phyloP scores from a whole-genome alignment of 2,113 vertebrate species.

The Sclerurus mexicanus region DNA sequence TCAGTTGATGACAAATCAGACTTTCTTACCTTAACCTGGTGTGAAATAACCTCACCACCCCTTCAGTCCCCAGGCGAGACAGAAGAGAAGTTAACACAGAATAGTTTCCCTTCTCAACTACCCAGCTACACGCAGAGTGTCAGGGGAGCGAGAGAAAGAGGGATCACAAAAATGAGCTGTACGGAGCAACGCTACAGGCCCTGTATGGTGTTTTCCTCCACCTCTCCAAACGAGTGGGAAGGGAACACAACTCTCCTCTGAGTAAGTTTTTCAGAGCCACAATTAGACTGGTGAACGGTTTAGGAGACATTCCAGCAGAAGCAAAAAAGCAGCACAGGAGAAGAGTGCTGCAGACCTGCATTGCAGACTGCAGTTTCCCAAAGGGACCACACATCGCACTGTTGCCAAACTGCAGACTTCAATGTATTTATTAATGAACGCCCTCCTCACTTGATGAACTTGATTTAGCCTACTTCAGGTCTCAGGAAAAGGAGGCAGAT shows the following conservation, averaged over 20 bases:
- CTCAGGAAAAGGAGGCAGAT: background rate
- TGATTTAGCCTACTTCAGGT: background rate
- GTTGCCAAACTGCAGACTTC: background rate
- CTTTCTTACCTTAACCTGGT: background rate
- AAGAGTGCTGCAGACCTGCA: background rate
- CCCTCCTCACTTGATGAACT: background rate
- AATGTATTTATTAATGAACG: background rate
- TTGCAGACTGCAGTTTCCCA: constrained; percentile 25
- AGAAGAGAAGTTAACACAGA: background rate
- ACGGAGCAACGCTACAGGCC: background rate
- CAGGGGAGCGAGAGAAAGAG: background rate
- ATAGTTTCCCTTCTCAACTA: background rate
- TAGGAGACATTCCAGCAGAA: background rate
- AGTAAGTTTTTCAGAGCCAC: background rate
- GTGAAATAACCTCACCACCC: background rate
- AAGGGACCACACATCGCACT: background rate
- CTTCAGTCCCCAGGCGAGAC: background rate
- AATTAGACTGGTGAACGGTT: background rate
- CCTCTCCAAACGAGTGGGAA: background rate
- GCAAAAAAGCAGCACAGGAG: background rate
- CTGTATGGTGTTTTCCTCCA: background rate
- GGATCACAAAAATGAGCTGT: background rate
- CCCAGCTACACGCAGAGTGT: background rate
- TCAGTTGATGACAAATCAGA: background rate
- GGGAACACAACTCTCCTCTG: background rate